Percentiles rank a stretch among this genome's conserved stretches.
Conservation (phyloP, 2,113 vertebrate species). For the Esox niger region DNA sequence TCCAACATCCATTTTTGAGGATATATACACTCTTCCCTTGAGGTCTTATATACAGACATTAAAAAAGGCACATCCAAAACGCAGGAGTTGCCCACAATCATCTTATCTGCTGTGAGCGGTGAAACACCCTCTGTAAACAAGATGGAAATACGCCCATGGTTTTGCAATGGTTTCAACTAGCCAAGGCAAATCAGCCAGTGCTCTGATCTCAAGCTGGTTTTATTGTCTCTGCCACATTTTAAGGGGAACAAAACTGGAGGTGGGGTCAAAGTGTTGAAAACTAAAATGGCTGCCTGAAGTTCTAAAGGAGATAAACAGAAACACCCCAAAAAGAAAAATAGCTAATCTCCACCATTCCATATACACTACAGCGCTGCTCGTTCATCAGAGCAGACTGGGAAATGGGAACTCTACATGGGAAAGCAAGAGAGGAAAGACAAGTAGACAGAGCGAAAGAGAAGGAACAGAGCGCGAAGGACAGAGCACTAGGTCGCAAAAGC, state of each 20-base stretch:
- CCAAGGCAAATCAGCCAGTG: neutral
- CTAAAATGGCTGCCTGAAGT: slow-evolving; percentile 61
- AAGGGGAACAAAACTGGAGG: neutral
- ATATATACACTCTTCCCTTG: no score
- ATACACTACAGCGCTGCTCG: neutral
- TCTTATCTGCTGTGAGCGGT: slow-evolving; percentile 29
- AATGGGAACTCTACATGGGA: slow-evolving; percentile 10
- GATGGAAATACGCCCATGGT: slow-evolving; percentile 20
- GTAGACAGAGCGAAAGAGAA: slow-evolving; percentile 4
- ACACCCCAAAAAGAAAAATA: neutral
- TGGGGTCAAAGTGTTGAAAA: slow-evolving; percentile 15
- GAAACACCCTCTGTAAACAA: slow-evolving; percentile 40
- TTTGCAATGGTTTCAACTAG: slow-evolving; percentile 22
- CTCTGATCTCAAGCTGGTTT: neutral
- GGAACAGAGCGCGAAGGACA: slow-evolving; percentile 40
- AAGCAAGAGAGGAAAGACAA: slow-evolving; percentile 1
- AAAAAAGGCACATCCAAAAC: no score
- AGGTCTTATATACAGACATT: no score
- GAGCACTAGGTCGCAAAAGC: slow-evolving; percentile 40
- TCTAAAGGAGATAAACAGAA: slow-evolving; percentile 24
- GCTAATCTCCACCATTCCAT: neutral
- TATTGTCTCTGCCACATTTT: neutral
- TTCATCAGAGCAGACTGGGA: neutral
- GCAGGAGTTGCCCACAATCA: no score
- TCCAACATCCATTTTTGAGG: no score